These are phyloP conservation scores for Tachysurus vachellii DNA, from an alignment of 2,113 vertebrate species.

Conservation along the genomic window DNA sequence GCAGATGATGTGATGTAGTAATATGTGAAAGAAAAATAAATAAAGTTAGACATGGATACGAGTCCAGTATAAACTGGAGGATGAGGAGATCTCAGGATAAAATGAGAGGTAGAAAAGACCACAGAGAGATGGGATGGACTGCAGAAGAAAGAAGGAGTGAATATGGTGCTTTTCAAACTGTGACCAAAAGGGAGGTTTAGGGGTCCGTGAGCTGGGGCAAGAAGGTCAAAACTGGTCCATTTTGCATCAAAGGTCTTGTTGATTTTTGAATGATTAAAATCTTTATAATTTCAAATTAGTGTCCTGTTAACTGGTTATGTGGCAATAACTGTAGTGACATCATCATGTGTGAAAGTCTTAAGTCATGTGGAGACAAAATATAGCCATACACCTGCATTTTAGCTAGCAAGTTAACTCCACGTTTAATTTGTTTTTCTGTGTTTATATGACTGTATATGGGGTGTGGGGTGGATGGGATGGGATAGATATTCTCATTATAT, in stretches of 20 bases:
- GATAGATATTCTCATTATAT: constrained; percentile 13
- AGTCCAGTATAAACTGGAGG: not conserved
- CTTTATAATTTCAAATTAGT: not conserved
- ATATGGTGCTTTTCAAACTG: constrained; percentile 17
- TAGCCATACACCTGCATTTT: not conserved
- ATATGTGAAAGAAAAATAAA: not conserved
- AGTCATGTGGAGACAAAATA: not conserved
- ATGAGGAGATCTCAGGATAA: not conserved
- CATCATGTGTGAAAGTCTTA: not conserved
- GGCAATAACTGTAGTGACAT: not conserved
- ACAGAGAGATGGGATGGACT: constrained; percentile 32
- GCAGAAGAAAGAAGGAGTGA: constrained; percentile 8
- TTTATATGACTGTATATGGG: not conserved
- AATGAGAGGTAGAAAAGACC: constrained; percentile 15
- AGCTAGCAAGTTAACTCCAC: not conserved
- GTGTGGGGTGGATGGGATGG: not conserved
- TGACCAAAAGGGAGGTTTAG: not conserved
- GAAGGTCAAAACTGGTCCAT: not conserved
- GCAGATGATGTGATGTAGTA: constrained; percentile 9
- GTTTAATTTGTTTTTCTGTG: not conserved
- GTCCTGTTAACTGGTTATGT: constrained; percentile 18
- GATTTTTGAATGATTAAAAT: constrained; percentile 14
- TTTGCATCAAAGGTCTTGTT: not conserved
- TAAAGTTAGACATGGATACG: not conserved
- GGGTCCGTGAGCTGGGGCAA: not conserved